Conservation (phyloP, 2,113 vertebrate genomes). For the Bostrychus sinensis region DNA sequence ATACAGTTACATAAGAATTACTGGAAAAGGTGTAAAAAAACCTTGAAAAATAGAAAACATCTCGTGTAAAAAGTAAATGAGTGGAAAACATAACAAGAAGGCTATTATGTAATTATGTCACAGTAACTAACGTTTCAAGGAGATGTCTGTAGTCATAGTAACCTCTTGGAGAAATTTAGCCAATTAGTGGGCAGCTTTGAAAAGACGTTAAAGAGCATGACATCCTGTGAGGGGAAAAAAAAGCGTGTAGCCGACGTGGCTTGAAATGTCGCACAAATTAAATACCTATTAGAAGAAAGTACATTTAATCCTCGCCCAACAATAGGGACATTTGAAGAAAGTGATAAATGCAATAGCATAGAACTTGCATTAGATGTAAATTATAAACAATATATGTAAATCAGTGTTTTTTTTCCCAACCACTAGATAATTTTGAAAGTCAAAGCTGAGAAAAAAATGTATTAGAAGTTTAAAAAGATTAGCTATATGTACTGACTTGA, state of each 20-base stretch:
- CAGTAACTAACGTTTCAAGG: constrained; percentile 41
- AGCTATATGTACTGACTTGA: too few relatives aligned
- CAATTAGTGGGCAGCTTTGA: constrained; percentile 55
- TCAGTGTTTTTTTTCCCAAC: not conserved
- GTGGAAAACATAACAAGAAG: constrained; percentile 32
- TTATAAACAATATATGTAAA: not conserved
- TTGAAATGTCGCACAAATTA: constrained; percentile 14
- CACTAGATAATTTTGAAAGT: not conserved
- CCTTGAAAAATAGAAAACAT: not conserved
- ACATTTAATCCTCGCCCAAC: not conserved
- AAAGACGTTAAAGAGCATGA: constrained; percentile 38
- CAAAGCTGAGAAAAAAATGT: not conserved
- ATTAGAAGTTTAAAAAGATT: not conserved
- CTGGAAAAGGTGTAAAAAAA: not conserved
- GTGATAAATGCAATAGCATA: not conserved
- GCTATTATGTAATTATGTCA: constrained; percentile 45
- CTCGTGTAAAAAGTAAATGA: constrained; percentile 9
- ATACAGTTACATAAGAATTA: constrained; percentile 1
- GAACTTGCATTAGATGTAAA: not conserved
- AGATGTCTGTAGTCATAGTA: constrained; percentile 53
- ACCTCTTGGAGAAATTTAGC: constrained; percentile 44
- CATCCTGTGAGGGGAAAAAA: constrained; percentile 19
- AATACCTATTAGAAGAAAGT: constrained; percentile 20
- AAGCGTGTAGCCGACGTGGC: not conserved
- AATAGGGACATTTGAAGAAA: constrained; percentile 1